Conservation (phyloP, 2,888 invertebrate genomes). For the Clitarchus hookeri region DNA sequence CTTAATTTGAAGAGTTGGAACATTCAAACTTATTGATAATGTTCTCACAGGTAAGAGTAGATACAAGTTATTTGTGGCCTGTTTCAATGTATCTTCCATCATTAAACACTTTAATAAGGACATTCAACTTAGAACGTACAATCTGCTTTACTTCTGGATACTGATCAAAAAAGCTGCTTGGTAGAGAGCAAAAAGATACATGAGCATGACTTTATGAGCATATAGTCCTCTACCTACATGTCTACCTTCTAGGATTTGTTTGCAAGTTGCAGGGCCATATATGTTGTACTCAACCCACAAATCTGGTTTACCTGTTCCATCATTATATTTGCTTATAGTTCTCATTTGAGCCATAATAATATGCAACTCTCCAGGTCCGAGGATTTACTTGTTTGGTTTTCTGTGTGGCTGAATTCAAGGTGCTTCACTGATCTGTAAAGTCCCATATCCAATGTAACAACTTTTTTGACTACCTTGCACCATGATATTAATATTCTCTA, state of each 20-base stretch:
- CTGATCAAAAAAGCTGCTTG: not conserved
- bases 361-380: not conserved
- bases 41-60: too few species aligned
- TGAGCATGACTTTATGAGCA: not conserved
- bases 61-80: too few species aligned
- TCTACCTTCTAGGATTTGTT: not conserved
- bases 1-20: not conserved
- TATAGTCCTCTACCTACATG: slow-evolving; percentile 4
- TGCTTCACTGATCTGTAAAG: too few species aligned
- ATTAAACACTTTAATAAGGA: too few species aligned
- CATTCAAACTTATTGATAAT: too few species aligned
- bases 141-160: not conserved
- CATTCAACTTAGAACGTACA: not conserved
- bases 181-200: not conserved
- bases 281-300: not conserved
- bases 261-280: not conserved
- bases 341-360: too few species aligned
- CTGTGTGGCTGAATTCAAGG: not conserved
- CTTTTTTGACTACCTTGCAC: too few species aligned
- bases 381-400: not conserved
- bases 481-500: too few species aligned
- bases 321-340: not conserved
- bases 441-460: not conserved
- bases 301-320: not conserved
- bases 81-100: too few species aligned